Conservation (phyloP, 2,797 vertebrate species). For the Neomorphus geoffroyi region DNA sequence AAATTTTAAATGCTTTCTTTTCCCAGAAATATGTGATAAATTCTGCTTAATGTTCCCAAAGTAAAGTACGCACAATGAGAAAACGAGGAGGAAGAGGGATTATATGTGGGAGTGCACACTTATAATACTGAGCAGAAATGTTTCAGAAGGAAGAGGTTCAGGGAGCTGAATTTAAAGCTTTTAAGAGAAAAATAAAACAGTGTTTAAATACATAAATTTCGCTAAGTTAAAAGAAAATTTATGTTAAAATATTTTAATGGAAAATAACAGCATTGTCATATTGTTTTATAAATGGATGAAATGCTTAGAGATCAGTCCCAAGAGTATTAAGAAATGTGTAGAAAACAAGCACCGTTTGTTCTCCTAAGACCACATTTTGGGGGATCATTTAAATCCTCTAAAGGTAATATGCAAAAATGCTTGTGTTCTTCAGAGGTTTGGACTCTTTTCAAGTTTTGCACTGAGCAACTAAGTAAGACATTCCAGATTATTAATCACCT, state of each 20-base stretch:
- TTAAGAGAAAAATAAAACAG: not conserved
- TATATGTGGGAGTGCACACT: not conserved
- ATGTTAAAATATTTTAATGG: not conserved
- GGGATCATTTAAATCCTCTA: not conserved
- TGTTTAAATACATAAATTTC: not conserved
- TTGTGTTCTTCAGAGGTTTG: not conserved
- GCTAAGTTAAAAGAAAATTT: not conserved
- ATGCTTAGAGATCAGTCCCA: not conserved
- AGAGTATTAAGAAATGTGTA: not conserved
- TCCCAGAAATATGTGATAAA: not conserved
- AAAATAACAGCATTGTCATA: not conserved
- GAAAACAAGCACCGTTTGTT: not conserved
- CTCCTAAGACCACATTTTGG: rapidly evolving
- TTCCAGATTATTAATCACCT: constrained; percentile 1
- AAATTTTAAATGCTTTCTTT: not conserved
- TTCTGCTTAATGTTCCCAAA: not conserved
- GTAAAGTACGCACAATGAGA: not conserved
- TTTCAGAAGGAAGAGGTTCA: not conserved
- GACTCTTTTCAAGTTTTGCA: not conserved
- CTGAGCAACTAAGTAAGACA: not conserved
- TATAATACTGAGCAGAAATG: not conserved
- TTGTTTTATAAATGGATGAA: not conserved
- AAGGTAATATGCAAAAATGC: not conserved
- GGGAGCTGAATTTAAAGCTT: not conserved
- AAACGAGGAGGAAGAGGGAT: not conserved